Evolutionary conservation across 2,797 vertebrate species (phyloP).

Genomic region (Anniella stebbinsi): DNA sequence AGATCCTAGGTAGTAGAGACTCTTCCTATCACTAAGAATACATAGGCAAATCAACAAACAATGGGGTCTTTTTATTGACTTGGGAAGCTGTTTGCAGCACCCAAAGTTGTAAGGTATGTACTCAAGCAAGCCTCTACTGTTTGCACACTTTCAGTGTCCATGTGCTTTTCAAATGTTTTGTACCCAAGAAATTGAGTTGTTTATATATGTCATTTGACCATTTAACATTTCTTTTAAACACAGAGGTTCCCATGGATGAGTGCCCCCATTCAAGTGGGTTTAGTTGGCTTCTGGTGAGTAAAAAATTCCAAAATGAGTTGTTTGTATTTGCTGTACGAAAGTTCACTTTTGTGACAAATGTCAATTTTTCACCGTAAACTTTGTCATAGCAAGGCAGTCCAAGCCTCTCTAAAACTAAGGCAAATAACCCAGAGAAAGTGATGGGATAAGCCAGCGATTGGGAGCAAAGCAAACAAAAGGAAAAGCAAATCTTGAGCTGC

Average conservation of each 20-base stretch:
- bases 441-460: neutral
- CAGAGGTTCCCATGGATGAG: slow-evolving; percentile 98
- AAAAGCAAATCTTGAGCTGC: neutral
- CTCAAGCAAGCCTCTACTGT: slow-evolving; percentile 10
- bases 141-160: neutral
- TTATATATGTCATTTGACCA: slow-evolving; percentile 32
- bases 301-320: neutral
- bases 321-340: neutral
- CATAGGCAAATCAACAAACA: neutral
- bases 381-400: neutral
- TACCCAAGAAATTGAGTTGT: slow-evolving; percentile 18
- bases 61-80: neutral
- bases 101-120: neutral
- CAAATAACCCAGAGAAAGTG: neutral
- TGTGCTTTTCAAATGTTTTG: neutral
- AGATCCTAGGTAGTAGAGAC: neutral
- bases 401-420: neutral
- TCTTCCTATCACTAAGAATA: neutral
- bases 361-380: neutral
- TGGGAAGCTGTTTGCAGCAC: slow-evolving; percentile 8
- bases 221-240: slow-evolving; percentile 65
- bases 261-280: slow-evolving; percentile 95
- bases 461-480: slow-evolving; percentile 5
- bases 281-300: slow-evolving; percentile 99
- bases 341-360: neutral